phyloP scores from a whole-genome alignment of 2,888 invertebrate genomes.

The Nomada goodeniana region DNA sequence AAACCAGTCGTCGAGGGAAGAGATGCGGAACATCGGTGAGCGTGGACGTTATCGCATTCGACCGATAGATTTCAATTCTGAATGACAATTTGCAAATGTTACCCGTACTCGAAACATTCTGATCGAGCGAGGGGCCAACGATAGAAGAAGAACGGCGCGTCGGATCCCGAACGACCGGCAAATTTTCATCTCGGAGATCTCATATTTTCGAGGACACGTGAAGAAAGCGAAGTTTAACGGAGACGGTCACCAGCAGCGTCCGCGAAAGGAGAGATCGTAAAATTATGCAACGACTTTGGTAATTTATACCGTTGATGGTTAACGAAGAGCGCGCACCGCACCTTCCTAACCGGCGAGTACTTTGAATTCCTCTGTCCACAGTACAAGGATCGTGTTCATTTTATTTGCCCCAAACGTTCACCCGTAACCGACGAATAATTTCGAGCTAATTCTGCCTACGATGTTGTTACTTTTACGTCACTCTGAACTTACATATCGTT shows the following conservation, averaged over 20 bases:
- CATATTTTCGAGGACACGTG: constrained; percentile 26
- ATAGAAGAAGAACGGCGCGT: not conserved
- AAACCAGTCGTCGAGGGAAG: not conserved
- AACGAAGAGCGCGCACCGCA: constrained; percentile 43
- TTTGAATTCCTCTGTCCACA: constrained; percentile 36
- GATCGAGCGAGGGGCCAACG: not conserved
- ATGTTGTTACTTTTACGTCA: not conserved
- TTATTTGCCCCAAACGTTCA: not conserved
- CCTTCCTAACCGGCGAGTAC: constrained; percentile 14
- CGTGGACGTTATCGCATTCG: not conserved
- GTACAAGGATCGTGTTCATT: not conserved
- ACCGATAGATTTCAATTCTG: not conserved
- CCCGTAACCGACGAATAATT: not conserved
- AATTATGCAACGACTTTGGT: constrained; percentile 73
- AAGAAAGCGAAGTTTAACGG: constrained; percentile 59
- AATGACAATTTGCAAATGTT: not conserved
- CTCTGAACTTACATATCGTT: constrained; percentile 2
- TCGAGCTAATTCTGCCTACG: not conserved
- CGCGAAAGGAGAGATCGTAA: constrained; percentile 78
- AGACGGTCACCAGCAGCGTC: constrained; percentile 14
- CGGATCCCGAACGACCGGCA: not conserved
- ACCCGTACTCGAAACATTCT: not conserved
- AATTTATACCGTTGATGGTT: constrained; percentile 66
- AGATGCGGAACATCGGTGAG: no score
- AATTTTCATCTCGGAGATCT: constrained; percentile 6